Evolutionary conservation across 2,797 vertebrate genomes (phyloP), one percentile per base, ranked within the genome.

Genomic region (Crenichthys baileyi): DNA sequence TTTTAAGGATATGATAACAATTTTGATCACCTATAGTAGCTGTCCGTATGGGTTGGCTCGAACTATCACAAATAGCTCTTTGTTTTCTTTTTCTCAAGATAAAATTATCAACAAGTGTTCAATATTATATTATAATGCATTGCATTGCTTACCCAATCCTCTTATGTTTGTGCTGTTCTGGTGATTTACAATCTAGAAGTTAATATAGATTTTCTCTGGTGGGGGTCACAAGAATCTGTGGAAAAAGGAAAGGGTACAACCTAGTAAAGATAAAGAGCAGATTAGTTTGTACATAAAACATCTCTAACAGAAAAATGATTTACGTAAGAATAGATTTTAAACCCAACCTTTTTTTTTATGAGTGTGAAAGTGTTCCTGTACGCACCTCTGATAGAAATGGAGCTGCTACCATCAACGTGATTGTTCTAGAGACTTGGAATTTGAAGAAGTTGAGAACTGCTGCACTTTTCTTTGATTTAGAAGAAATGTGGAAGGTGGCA

Each of bases 341-440:
- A 29, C 24, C n/a, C 5, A 22, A 29, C 7, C 18, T 3, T 26
- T 48, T 48, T 63, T 53, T 44, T 12, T 12, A 24, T 11, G 16
- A 48, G 73, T 63, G 58, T 24, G 26, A 39, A 55, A 50, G 44
- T 73, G 39, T 75, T 16, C n/a, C 26, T 75, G 73, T 13, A 24
- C 18, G 24, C 31, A 9, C 60, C 44, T 48, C 41, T 63, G 44
- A 24, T 48, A 13, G 26, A 31, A 29, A 39, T 60, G 4, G 72
- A 58, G 16, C 36, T 11, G 39, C 39, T 39, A n/a, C 31, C 13
- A 56, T 55, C 13, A 73, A 60, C 36, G 2, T 29, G 56, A 74
- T 74, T 61, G 48, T 74, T 74, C n/a, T 20, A 46, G 41, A 3
- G 41, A 56, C 73, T 60, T 60, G 24, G 2, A 60, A 61, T 44